Conservation (phyloP, 2,797 vertebrate species). For the Gambelia wislizenii region DNA sequence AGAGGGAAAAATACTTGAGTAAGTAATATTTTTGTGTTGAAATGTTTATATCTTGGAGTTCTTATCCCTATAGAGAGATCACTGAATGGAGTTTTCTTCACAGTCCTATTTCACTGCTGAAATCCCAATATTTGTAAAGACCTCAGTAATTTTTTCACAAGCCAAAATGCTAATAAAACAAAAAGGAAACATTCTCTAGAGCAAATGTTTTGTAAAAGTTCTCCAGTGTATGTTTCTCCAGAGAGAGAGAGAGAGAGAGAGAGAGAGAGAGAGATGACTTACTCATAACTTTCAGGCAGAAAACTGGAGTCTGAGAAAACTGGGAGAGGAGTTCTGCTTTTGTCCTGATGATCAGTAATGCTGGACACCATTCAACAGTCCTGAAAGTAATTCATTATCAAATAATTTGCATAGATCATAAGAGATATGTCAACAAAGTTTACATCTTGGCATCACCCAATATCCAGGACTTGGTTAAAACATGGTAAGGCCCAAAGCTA, state of each 20-base stretch:
- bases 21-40: conserved; percentile 11
- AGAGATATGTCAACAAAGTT: background rate
- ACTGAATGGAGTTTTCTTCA: background rate
- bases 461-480: background rate
- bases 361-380: background rate
- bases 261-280: background rate
- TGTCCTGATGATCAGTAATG: background rate
- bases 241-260: too few relatives aligned
- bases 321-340: background rate
- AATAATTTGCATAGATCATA: background rate
- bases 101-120: background rate
- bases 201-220: background rate
- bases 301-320: background rate
- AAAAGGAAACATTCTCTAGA: background rate
- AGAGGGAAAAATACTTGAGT: background rate
- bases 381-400: background rate
- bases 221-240: background rate
- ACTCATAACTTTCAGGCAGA: background rate
- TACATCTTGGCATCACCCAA: background rate
- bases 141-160: conserved; percentile 24
- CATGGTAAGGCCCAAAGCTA: background rate
- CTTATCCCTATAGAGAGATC: background rate
- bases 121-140: conserved; percentile 5
- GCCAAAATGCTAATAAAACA: conserved; percentile 5
- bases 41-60: conserved; percentile 28